phyloP scores from a whole-genome alignment of 2,113 vertebrate species.

The Neogale vison region DNA sequence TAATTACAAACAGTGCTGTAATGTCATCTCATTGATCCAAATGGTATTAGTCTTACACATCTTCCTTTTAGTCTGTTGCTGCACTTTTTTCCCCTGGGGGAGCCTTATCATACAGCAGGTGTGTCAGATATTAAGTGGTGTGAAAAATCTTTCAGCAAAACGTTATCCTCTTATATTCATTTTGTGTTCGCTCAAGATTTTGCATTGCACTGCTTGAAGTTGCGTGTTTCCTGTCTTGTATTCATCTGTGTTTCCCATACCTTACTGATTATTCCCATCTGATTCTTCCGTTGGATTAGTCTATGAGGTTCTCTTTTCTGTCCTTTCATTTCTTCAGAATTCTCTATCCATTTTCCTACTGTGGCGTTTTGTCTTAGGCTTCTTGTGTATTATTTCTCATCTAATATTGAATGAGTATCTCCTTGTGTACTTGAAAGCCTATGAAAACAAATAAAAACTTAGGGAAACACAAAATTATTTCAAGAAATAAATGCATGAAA shows the following conservation, averaged over 20 bases:
- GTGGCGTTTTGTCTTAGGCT: background rate
- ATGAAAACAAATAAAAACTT: background rate
- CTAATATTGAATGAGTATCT: background rate
- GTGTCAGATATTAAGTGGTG: too few relatives aligned
- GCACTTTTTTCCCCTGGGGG: background rate
- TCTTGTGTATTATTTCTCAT: background rate
- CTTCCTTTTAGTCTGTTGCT: background rate
- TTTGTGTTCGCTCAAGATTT: too few relatives aligned
- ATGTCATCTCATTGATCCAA: background rate
- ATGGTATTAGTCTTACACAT: background rate
- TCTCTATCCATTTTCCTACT: background rate
- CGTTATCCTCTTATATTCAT: background rate
- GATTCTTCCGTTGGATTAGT: background rate
- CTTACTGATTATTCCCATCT: background rate
- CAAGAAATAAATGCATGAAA: background rate
- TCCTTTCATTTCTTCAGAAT: background rate
- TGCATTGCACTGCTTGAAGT: accelerated
- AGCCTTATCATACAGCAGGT: background rate
- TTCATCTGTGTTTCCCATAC: background rate
- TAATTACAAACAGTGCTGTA: background rate
- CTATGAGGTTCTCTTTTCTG: background rate
- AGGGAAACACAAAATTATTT: background rate
- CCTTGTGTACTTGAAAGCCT: background rate
- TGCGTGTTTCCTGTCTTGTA: background rate
- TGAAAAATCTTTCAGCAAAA: background rate